Conservation (phyloP, 2,113 vertebrate species). For the Ciconia stormi region DNA sequence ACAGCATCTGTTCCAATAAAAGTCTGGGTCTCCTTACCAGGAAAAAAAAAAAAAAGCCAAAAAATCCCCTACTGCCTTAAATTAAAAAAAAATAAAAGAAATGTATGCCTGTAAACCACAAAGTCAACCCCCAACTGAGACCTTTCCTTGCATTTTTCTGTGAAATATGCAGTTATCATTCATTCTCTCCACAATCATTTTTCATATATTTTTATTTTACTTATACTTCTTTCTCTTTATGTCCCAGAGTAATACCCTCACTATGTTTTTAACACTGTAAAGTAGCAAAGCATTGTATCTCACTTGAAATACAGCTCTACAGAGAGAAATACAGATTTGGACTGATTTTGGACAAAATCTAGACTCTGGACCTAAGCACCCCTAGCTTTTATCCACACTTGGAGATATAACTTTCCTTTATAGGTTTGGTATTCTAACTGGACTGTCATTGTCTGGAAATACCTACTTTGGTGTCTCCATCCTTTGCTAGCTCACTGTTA, state of each 20-base stretch:
- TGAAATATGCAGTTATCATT: background rate
- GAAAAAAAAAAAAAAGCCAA: too few relatives aligned
- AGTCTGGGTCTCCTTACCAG: background rate
- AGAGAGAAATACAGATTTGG: background rate
- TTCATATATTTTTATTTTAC: background rate
- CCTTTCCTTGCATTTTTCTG: background rate
- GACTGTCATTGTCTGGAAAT: background rate
- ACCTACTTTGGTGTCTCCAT: accelerated
- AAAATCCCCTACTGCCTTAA: background rate
- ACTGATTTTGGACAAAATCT: background rate
- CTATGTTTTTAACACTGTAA: background rate
- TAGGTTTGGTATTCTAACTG: background rate
- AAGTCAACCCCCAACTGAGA: background rate
- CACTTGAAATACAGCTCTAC: background rate
- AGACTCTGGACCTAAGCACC: accelerated
- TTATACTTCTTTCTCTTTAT: background rate
- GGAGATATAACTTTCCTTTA: background rate
- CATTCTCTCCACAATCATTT: background rate
- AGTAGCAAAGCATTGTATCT: background rate
- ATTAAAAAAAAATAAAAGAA: background rate
- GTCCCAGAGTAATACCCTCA: background rate
- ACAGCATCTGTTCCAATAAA: background rate
- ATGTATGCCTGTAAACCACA: background rate
- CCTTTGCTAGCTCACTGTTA: background rate
- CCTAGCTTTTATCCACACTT: background rate